Conservation (phyloP, 2,113 vertebrate genomes). For the Bujurquina vittata region DNA sequence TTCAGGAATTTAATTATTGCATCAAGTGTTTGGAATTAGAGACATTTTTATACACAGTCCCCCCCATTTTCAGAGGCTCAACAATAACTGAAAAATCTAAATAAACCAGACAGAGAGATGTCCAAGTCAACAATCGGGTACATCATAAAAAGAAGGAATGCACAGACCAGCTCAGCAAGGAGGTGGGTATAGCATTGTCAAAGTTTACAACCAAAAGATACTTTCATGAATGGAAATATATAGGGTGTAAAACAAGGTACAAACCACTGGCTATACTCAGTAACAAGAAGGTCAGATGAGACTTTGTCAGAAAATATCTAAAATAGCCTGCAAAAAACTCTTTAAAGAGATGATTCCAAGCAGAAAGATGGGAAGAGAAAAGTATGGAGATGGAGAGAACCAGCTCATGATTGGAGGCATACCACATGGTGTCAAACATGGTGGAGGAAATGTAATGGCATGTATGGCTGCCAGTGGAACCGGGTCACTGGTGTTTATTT, state of each 20-base stretch:
- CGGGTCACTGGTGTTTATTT: too few species aligned
- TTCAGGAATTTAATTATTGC: too few species aligned
- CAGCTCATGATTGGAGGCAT: neutral
- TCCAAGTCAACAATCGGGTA: neutral
- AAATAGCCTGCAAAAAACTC: neutral
- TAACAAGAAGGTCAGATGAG: neutral
- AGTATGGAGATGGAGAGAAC: neutral
- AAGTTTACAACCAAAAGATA: neutral
- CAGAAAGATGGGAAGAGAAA: neutral
- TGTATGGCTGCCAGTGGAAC: neutral
- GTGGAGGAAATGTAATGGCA: neutral
- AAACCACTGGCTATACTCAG: neutral
- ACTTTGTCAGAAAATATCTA: neutral
- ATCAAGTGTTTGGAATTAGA: neutral
- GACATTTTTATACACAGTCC: neutral
- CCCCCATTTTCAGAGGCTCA: neutral
- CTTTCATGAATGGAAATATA: neutral
- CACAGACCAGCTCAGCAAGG: neutral
- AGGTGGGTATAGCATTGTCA: neutral
- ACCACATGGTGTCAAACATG: neutral
- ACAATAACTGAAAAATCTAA: neutral
- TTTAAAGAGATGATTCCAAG: neutral
- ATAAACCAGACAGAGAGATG: neutral
- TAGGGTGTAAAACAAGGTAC: neutral
- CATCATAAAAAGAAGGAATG: neutral